These are phyloP conservation scores for Triplophysa rosa DNA, from an alignment of 2,113 vertebrate species.

Conservation along the genomic window DNA sequence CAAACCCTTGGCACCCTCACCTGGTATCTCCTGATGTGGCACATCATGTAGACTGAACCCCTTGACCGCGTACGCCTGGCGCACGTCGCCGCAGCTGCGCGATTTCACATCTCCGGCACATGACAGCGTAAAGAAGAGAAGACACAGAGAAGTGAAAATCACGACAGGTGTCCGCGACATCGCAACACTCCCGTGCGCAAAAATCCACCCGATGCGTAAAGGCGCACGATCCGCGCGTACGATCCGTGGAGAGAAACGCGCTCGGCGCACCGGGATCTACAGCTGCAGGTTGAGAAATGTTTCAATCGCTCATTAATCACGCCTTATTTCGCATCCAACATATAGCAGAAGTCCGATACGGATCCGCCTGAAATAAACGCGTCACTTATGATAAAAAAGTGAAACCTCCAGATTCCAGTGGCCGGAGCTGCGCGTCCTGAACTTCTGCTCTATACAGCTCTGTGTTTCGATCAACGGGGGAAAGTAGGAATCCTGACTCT, in stretches of 20 bases:
- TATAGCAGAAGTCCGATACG: constrained; percentile 49
- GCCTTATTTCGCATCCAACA: constrained; percentile 67
- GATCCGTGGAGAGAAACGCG: constrained; percentile 35
- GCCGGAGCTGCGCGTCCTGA: constrained; percentile 61
- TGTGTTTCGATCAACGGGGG: constrained; percentile 58
- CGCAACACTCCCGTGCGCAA: constrained; percentile 62
- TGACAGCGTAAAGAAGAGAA: constrained; percentile 70
- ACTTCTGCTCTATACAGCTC: constrained; percentile 65
- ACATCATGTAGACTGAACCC: constrained; percentile 88
- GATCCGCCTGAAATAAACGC: constrained; percentile 38
- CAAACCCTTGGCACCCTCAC: constrained; percentile 64
- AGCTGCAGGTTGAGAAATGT: constrained; percentile 54
- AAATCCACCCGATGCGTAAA: constrained; percentile 60
- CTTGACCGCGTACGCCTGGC: constrained; percentile 86
- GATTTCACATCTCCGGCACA: constrained; percentile 80
- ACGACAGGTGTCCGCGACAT: constrained; percentile 74
- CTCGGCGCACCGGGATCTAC: constrained; percentile 37
- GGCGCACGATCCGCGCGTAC: constrained; percentile 36
- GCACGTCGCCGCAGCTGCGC: constrained; percentile 89
- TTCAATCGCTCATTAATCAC: constrained; percentile 45
- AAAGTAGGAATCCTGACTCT: constrained; percentile 53
- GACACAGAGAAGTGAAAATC: constrained; percentile 68
- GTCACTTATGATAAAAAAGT: constrained; percentile 46
- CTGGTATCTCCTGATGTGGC: constrained; percentile 92
- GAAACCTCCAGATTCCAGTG: constrained; percentile 54